phyloP scores from a whole-genome alignment of 1,140 invertebrate species.

The Pantala flavescens region DNA sequence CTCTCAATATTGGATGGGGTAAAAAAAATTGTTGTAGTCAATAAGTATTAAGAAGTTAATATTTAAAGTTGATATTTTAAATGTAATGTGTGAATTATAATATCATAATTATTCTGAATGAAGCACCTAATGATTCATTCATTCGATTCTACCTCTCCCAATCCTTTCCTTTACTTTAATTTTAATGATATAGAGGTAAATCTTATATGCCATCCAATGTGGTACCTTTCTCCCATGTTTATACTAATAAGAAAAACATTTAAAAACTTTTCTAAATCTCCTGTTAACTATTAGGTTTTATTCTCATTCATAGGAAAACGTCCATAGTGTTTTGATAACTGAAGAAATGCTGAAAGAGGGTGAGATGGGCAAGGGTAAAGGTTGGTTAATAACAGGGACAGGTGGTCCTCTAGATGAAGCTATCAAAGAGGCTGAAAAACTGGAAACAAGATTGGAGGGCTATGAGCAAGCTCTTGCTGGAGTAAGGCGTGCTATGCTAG shows the following conservation, averaged over 20 bases:
- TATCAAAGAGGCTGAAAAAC: slow-evolving; percentile 60
- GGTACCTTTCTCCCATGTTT: no score
- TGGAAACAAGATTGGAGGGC: slow-evolving; percentile 58
- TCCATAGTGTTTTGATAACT: slow-evolving; percentile 74
- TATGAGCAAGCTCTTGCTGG: slow-evolving; percentile 73
- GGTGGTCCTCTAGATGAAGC: slow-evolving; percentile 59
- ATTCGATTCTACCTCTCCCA: no score
- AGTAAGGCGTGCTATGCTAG: slow-evolving; percentile 73
- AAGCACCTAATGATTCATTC: no score
- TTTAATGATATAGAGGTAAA: no score
- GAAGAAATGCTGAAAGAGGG: slow-evolving; percentile 71
- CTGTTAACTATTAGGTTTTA: no score
- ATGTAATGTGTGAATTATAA: no score
- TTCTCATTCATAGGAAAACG: slow-evolving; percentile 68
- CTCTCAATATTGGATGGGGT: slow-evolving; percentile 73
- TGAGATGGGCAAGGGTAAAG: slow-evolving; percentile 48
- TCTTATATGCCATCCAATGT: no score
- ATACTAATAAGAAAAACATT: no score
- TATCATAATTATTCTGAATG: no score
- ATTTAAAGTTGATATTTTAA: not conserved
- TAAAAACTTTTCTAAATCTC: no score
- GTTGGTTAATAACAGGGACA: not conserved
- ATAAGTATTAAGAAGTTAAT: not conserved
- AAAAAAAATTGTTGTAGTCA: slow-evolving; percentile 25
- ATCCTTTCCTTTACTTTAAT: no score